A percentile compares a stretch with the other conserved stretches of the same genome.
Evolutionary conservation across 92 coral and sea anemone species (phyloP).

Genomic region (Metridium senile): DNA sequence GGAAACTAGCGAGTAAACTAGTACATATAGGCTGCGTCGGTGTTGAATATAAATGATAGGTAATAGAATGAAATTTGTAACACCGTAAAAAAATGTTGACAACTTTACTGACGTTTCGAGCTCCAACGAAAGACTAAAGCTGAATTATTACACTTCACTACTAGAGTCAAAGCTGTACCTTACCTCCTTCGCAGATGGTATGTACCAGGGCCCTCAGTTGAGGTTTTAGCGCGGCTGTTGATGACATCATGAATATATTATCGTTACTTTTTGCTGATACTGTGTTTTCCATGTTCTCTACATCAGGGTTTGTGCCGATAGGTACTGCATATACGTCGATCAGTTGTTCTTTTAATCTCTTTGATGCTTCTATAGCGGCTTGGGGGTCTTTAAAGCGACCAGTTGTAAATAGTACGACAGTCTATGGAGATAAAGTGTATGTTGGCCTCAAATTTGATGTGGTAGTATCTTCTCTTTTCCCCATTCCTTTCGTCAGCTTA

Average conservation of each 20-base stretch:
- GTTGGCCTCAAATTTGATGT: not conserved
- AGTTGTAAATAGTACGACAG: slow-evolving; percentile 60
- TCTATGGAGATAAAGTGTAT: slow-evolving; percentile 28
- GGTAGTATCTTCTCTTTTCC: not conserved
- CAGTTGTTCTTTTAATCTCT: slow-evolving; percentile 39
- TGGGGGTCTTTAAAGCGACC: slow-evolving; percentile 50
- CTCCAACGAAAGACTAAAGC: no score
- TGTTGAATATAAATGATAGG: no score
- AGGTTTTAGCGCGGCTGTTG: slow-evolving; percentile 27
- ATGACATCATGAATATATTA: slow-evolving; percentile 34
- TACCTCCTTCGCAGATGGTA: slow-evolving; percentile 39
- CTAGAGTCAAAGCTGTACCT: no score
- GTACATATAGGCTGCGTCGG: no score
- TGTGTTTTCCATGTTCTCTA: slow-evolving; percentile 13
- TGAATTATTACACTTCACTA: no score
- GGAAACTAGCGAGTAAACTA: no score
- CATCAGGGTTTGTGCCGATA: slow-evolving; percentile 30
- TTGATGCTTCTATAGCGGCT: slow-evolving; percentile 43
- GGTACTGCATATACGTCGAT: slow-evolving; percentile 67
- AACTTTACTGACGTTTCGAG: no score
- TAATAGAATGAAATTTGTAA: no score
- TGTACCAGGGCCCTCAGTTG: slow-evolving; percentile 30
- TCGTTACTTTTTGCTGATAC: slow-evolving; percentile 21
- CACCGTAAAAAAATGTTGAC: no score
- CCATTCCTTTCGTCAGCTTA: no score